Evolutionary conservation across 2,888 invertebrate genomes (phyloP).

Genomic region (Zeuzera pyrina): DNA sequence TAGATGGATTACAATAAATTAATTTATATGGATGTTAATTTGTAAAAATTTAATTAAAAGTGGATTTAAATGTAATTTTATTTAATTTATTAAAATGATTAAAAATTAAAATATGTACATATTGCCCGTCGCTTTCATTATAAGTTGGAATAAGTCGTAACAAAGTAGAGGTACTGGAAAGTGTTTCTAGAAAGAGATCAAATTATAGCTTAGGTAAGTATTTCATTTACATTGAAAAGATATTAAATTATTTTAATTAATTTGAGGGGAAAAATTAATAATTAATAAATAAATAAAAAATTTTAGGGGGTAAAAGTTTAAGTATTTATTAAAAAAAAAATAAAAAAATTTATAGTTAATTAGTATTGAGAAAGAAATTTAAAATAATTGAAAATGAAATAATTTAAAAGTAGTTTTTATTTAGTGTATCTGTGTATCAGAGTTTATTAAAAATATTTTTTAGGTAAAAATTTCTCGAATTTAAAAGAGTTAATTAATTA

Average conservation of each 20-base stretch:
- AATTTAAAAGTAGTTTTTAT: conserved; percentile 68
- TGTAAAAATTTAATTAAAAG: conserved; percentile 58
- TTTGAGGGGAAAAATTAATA: conserved; percentile 32
- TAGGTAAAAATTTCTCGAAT: conserved; percentile 69
- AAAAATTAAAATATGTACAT: conserved; percentile 80
- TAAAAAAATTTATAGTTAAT: conserved; percentile 65
- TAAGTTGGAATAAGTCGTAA: conserved; percentile 85
- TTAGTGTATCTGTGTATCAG: conserved; percentile 82
- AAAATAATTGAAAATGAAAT: conserved; percentile 63
- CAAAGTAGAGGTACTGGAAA: conserved; percentile 85
- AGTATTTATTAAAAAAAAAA: conserved; percentile 69
- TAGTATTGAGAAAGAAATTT: conserved; percentile 73
- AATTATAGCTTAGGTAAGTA: conserved; percentile 76
- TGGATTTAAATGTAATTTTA: conserved; percentile 80
- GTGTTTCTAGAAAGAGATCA: conserved; percentile 78
- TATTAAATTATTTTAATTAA: conserved; percentile 56
- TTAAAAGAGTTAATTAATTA: conserved; percentile 75
- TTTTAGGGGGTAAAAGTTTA: conserved; percentile 38
- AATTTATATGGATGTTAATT: conserved; percentile 58
- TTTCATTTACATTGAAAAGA: conserved; percentile 79
- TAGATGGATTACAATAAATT: conserved; percentile 79
- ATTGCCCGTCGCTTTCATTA: conserved; percentile 85
- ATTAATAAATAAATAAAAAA: conserved; percentile 48
- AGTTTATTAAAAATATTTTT: conserved; percentile 71
- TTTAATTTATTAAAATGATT: conserved; percentile 71